Conservation (phyloP, 2,888 invertebrate species). For the Tetragnatha montana region DNA sequence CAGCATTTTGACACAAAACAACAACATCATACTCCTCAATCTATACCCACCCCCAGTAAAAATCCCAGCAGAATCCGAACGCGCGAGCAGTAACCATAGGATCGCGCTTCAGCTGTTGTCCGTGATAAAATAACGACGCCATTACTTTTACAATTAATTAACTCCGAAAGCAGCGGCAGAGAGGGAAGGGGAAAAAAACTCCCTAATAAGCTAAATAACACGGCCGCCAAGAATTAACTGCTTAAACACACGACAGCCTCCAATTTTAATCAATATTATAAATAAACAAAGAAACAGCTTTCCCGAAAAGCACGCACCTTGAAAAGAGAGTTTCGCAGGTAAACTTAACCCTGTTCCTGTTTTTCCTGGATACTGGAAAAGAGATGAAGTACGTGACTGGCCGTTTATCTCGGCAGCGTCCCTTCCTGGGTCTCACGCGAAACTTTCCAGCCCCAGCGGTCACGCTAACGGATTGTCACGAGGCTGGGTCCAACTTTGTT, state of each 20-base stretch:
- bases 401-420: conserved; percentile 56
- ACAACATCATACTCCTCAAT: background rate
- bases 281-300: conserved; percentile 43
- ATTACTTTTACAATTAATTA: conserved; percentile 29
- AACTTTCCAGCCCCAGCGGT: conserved; percentile 18
- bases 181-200: background rate
- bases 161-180: background rate
- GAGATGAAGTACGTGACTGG: conserved; percentile 6
- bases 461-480: conserved; percentile 58
- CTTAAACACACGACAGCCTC: conserved; percentile 23
- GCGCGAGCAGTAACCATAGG: background rate
- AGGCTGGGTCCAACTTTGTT: conserved; percentile 31
- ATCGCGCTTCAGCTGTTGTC: background rate
- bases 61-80: background rate
- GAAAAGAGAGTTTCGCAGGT: conserved; percentile 52
- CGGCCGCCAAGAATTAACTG: conserved; percentile 13
- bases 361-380: conserved; percentile 11
- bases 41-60: background rate
- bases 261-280: conserved; percentile 53
- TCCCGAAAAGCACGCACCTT: conserved; percentile 55
- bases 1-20: background rate
- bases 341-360: conserved; percentile 34
- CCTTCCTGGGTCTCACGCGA: conserved; percentile 48
- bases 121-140: background rate
- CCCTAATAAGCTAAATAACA: conserved; percentile 10